These are phyloP conservation scores for Protobothrops flavoviridis DNA, from an alignment of 2,113 vertebrate species.

Conservation along the genomic window DNA sequence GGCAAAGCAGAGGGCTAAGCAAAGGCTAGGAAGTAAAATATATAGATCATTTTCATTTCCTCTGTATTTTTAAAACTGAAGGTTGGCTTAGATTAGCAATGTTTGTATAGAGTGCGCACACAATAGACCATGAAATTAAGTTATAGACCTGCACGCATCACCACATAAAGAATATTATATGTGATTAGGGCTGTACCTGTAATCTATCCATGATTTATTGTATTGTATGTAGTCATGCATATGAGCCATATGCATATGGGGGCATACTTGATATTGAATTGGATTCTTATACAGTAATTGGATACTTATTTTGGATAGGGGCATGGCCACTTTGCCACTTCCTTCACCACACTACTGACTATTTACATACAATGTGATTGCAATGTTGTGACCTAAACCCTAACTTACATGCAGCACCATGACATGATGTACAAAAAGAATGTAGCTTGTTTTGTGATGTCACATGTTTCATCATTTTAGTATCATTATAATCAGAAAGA, in stretches of 20 bases:
- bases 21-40: not conserved
- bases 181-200: not conserved
- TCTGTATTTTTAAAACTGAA: not conserved
- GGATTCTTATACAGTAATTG: no score
- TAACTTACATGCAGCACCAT: not conserved
- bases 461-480: not conserved
- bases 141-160: not conserved
- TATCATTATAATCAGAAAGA: not conserved
- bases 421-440: not conserved
- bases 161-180: not conserved
- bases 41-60: not conserved
- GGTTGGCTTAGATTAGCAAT: not conserved
- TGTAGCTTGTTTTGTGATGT: not conserved
- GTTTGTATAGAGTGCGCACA: not conserved
- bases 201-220: not conserved
- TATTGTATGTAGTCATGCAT: not conserved
- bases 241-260: not conserved
- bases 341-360: not conserved
- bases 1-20: not conserved
- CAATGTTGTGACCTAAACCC: not conserved
- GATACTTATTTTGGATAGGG: not conserved
- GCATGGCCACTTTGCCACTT: not conserved
- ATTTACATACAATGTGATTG: not conserved
- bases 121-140: not conserved
- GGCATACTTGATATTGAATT: not conserved